Conservation (phyloP, 2,113 vertebrate genomes). For the Nibea coibor region DNA sequence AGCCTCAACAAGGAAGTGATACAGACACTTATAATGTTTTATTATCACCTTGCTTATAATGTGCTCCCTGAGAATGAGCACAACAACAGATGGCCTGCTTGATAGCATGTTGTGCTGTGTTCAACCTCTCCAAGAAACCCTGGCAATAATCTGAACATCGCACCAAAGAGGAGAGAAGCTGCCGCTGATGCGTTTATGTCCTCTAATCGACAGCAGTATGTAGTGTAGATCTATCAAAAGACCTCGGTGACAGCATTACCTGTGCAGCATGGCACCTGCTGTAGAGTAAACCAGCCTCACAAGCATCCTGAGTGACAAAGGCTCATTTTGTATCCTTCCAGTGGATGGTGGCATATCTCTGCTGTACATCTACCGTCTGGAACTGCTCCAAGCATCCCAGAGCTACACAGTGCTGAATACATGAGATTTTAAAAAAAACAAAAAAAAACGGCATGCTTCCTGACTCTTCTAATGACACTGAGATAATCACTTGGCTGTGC, state of each 20-base stretch:
- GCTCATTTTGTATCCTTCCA: constrained; percentile 11
- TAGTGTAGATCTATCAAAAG: background rate
- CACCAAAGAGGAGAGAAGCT: background rate
- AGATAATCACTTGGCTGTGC: background rate
- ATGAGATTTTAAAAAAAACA: background rate
- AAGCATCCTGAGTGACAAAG: background rate
- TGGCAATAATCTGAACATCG: constrained; percentile 38
- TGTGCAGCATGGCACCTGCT: constrained; percentile 7
- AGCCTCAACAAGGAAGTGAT: background rate
- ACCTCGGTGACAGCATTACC: background rate
- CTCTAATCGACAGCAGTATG: background rate
- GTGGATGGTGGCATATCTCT: constrained; percentile 14
- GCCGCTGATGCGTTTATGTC: background rate
- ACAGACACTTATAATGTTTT: background rate
- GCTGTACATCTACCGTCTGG: constrained; percentile 1
- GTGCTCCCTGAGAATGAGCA: constrained; percentile 16
- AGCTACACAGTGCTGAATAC: background rate
- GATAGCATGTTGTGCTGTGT: constrained; percentile 52
- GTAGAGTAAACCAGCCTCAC: constrained; percentile 3
- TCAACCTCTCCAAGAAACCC: constrained; percentile 53
- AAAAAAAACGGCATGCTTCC: background rate
- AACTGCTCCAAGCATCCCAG: constrained; percentile 12
- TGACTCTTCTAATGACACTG: background rate
- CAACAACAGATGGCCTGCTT: constrained; percentile 65
- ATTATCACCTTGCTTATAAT: constrained; percentile 21